Conservation (phyloP, 37 sponge, comb jelly and placozoan species). For the Ianthella basta region DNA sequence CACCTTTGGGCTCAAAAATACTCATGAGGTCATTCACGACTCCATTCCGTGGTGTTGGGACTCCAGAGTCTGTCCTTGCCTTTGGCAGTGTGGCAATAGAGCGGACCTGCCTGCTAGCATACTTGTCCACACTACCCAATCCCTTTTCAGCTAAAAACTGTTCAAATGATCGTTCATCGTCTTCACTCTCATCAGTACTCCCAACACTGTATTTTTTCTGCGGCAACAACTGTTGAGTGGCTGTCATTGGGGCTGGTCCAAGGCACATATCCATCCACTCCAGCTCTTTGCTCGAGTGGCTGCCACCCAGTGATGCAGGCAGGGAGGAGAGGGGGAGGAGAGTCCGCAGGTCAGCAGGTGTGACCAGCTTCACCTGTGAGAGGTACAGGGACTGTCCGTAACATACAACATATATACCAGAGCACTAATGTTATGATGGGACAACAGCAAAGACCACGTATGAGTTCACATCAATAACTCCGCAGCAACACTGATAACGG, state of each 20-base stretch:
- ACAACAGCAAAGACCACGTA: no score
- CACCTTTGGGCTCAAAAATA: slow-evolving; percentile 12
- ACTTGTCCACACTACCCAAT: not conserved
- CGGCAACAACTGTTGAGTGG: not conserved
- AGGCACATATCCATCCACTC: slow-evolving; percentile 45
- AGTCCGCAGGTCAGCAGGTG: not conserved
- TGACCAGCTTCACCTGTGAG: slow-evolving; percentile 11
- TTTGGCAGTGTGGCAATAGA: slow-evolving; percentile 25
- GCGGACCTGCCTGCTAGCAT: not conserved
- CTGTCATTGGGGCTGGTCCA: not conserved
- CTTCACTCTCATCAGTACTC: not conserved
- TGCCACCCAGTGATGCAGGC: slow-evolving; percentile 30
- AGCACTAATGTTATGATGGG: no score
- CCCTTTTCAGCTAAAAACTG: slow-evolving; percentile 11
- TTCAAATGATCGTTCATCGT: not conserved
- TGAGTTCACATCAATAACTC: no score
- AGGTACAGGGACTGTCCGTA: not conserved
- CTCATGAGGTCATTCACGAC: not conserved
- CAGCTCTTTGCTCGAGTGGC: not conserved
- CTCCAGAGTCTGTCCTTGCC: not conserved
- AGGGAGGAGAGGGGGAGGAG: not conserved
- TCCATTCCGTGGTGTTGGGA: not conserved
- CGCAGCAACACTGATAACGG: no score
- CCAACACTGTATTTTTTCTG: not conserved
- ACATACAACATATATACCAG: no score